These are phyloP conservation scores for Pachypeltis micranthus DNA, from an alignment of 1,140 invertebrate species.

Conservation along the genomic window DNA sequence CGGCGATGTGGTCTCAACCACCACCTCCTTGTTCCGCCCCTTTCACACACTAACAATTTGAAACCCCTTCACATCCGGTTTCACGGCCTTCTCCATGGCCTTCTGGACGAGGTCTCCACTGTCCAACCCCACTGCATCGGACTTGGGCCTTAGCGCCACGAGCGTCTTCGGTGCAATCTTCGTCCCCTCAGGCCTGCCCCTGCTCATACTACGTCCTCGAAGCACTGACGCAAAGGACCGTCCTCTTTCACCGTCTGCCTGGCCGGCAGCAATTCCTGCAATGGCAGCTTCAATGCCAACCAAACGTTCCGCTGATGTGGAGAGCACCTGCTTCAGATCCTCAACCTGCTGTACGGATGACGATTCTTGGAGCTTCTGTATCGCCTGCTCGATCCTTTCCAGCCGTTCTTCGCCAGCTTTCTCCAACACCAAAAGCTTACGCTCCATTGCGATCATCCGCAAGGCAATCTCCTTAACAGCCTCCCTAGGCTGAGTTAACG, in stretches of 20 bases:
- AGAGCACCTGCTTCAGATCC: not conserved
- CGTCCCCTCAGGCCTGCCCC: not conserved
- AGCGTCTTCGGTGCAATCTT: no score
- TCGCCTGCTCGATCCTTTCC: no score
- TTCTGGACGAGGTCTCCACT: not conserved
- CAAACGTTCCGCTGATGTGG: not conserved
- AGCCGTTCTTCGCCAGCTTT: no score
- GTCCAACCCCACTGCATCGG: not conserved
- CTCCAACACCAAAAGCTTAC: not conserved
- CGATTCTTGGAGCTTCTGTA: no score
- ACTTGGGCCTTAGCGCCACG: not conserved
- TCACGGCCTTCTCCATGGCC: not conserved
- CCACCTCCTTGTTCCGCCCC: not conserved
- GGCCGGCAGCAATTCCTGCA: not conserved
- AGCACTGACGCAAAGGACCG: not conserved
- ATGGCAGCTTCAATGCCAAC: not conserved
- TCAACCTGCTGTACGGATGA: no score
- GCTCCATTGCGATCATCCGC: not conserved
- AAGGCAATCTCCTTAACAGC: not conserved
- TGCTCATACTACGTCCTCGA: not conserved
- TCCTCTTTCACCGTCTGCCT: not conserved
- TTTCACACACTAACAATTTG: not conserved
- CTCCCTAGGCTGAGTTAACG: not conserved
- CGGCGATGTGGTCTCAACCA: not conserved
- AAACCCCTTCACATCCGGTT: not conserved